These are phyloP conservation scores for Elysia crispata DNA, from an alignment of 2,888 invertebrate species.

Conservation along the genomic window DNA sequence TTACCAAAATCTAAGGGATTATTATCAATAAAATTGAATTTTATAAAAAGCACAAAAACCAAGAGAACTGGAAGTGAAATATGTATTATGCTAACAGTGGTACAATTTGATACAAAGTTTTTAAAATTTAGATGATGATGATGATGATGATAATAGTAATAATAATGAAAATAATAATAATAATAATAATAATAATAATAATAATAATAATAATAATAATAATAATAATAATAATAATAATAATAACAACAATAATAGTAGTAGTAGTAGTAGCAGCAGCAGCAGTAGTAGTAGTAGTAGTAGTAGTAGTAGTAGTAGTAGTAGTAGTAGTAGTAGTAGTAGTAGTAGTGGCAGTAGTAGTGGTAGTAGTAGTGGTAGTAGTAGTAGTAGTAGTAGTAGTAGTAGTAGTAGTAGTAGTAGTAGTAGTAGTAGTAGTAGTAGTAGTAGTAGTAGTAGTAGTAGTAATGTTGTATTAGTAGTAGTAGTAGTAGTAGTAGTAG, in stretches of 20 bases:
- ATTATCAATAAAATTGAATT: too few species aligned
- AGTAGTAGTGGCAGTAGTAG: slow-evolving; percentile 25
- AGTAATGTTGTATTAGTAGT: too few species aligned
- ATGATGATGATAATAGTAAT: too few species aligned
- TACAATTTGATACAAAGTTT: too few species aligned
- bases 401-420: slow-evolving; percentile 24
- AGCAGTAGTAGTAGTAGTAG: neutral
- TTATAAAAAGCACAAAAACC: too few species aligned
- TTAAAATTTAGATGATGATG: too few species aligned
- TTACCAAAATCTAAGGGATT: too few species aligned
- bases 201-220: neutral
- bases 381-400: slow-evolving; percentile 29
- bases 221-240: slow-evolving; percentile 6
- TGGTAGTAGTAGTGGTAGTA: slow-evolving; percentile 23
- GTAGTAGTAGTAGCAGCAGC: slow-evolving; percentile 18
- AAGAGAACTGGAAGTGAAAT: too few species aligned
- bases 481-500: too few species aligned
- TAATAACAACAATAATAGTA: slow-evolving; percentile 6
- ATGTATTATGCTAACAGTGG: too few species aligned
- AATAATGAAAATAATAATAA: too few species aligned
- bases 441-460: slow-evolving; percentile 32
- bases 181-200: too few species aligned
- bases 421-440: slow-evolving; percentile 35
- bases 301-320: slow-evolving; percentile 18
- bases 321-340: slow-evolving; percentile 23